A percentile compares a stretch with the other conserved stretches of the same genome.
Conservation (phyloP, 2,888 invertebrate species). For the Drosophila borealis region DNA sequence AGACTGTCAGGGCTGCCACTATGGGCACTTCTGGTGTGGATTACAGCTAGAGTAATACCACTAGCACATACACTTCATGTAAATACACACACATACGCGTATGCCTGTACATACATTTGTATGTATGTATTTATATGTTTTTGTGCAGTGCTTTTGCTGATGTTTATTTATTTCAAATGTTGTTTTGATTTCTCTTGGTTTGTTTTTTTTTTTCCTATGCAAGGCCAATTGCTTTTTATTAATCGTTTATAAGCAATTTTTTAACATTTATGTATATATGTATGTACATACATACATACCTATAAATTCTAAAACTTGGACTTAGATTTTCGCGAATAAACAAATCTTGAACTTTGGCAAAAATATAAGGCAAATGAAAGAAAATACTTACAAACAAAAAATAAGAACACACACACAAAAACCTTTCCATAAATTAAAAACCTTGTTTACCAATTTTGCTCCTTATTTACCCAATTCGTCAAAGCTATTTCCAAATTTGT, state of each 20-base stretch:
- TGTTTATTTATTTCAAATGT: conserved; percentile 38
- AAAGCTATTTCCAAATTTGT: conserved; percentile 20
- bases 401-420: neutral
- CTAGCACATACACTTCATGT: neutral
- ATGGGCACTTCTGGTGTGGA: conserved; percentile 27
- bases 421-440: conserved; percentile 38
- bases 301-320: neutral
- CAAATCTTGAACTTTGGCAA: conserved; percentile 41
- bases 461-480: conserved; percentile 26
- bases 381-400: conserved; percentile 6
- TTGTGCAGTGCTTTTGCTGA: conserved; percentile 19
- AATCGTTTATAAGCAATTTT: conserved; percentile 23
- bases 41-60: conserved; percentile 29
- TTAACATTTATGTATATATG: conserved; percentile 11
- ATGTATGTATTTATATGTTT: neutral
- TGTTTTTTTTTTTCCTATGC: conserved; percentile 17
- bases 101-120: neutral
- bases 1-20: conserved; percentile 22
- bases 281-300: neutral
- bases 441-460: conserved; percentile 33
- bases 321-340: conserved; percentile 13
- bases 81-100: neutral
- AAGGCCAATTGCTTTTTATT: conserved; percentile 34
- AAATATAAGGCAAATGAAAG: conserved; percentile 4
- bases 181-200: conserved; percentile 31